Conservation (phyloP, 1,140 invertebrate genomes). For the Babylonia areolata region DNA sequence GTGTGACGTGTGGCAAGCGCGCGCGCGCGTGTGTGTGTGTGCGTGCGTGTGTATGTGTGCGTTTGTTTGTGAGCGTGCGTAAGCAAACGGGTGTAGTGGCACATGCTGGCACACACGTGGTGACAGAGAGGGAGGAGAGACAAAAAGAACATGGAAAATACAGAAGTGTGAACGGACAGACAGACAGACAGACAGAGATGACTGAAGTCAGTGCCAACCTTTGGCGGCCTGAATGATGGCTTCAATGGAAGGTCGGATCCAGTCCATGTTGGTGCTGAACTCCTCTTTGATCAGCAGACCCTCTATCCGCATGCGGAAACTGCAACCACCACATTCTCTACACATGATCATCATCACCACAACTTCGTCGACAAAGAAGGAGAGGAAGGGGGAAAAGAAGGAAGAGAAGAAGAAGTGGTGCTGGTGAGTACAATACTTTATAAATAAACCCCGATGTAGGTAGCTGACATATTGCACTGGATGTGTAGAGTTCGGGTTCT, state of each 20-base stretch:
- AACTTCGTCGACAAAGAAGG: too few species aligned
- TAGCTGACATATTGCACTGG: too few species aligned
- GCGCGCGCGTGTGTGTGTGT: too few species aligned
- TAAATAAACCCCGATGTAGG: too few species aligned
- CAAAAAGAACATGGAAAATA: neutral
- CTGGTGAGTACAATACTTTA: too few species aligned
- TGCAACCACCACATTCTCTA: conserved; percentile 76
- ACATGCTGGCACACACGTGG: neutral
- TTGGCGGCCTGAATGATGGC: conserved; percentile 91
- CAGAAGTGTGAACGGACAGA: neutral
- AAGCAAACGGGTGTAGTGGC: too few species aligned
- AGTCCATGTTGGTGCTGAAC: conserved; percentile 92
- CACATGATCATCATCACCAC: neutral
- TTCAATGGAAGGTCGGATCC: conserved; percentile 95
- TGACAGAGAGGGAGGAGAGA: neutral
- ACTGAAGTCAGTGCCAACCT: conserved; percentile 45
- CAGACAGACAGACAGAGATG: neutral
- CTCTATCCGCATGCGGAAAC: conserved; percentile 95
- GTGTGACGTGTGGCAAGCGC: too few species aligned
- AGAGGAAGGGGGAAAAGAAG: too few species aligned
- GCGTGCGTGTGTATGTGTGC: too few species aligned
- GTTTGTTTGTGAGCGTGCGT: too few species aligned
- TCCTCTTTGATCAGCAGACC: conserved; percentile 91
- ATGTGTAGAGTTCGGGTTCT: too few species aligned
- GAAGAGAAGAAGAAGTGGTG: too few species aligned